These are phyloP conservation scores for Anoura caudifer DNA, from an alignment of 2,113 vertebrate genomes.

Conservation along the genomic window DNA sequence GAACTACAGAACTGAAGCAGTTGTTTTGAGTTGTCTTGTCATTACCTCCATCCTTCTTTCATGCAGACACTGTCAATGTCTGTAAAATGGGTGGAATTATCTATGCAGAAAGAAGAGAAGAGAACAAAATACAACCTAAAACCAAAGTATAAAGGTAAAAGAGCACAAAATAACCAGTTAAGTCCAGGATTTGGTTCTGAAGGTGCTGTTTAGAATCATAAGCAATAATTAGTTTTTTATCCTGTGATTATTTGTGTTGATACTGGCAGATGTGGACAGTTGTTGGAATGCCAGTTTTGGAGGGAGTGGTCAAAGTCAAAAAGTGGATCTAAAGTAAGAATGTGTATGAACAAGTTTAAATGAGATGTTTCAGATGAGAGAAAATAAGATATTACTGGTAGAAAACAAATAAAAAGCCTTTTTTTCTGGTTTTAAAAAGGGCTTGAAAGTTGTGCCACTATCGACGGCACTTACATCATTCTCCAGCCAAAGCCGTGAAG, in stretches of 20 bases:
- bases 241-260: neutral
- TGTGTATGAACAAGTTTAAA: neutral
- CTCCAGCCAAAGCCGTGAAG: neutral
- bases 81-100: neutral
- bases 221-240: neutral
- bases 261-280: neutral
- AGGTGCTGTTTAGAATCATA: neutral
- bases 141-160: neutral
- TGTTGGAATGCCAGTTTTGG: neutral
- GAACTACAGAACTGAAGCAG: neutral
- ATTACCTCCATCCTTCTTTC: neutral
- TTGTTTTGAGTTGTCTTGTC: neutral
- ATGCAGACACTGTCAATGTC: neutral
- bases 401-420: neutral
- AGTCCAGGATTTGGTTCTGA: neutral
- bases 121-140: neutral
- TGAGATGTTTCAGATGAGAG: neutral
- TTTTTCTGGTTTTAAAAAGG: neutral
- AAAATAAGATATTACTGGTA: neutral
- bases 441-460: neutral
- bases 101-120: neutral
- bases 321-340: neutral
- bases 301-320: neutral
- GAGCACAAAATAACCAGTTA: neutral
- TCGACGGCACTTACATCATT: neutral